Conservation (phyloP, 1,140 invertebrate genomes). For the Cylas formicarius region DNA sequence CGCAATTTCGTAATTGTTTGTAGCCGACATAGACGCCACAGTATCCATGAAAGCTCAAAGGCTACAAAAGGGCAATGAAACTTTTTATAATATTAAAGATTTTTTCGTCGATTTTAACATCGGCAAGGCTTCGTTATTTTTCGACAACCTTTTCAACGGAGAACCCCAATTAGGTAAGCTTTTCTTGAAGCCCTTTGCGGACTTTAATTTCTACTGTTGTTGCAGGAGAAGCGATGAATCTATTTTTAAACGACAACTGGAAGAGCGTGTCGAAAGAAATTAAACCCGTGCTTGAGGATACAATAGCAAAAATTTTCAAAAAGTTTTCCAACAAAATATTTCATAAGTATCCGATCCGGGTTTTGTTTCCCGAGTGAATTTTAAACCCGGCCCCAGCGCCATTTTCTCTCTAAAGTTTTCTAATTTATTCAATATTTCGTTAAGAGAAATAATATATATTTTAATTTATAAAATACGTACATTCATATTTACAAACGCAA, state of each 20-base stretch:
- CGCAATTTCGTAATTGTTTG: slow-evolving; percentile 19
- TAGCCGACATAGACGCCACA: slow-evolving; percentile 57
- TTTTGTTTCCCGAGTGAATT: slow-evolving; percentile 36
- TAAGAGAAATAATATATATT: too few relatives aligned
- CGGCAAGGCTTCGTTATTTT: slow-evolving; percentile 50
- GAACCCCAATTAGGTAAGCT: slow-evolving; percentile 53
- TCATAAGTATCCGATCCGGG: slow-evolving; percentile 38
- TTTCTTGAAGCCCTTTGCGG: neutral
- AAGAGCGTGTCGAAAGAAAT: slow-evolving; percentile 52
- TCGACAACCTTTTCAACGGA: slow-evolving; percentile 64
- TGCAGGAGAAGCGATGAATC: slow-evolving; percentile 51
- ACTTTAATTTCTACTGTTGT: slow-evolving; percentile 12
- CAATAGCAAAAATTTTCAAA: slow-evolving; percentile 47
- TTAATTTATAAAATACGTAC: too few relatives aligned
- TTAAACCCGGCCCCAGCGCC: too few relatives aligned
- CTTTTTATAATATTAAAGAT: slow-evolving; percentile 53
- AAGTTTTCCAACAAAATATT: slow-evolving; percentile 51
- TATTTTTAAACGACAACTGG: slow-evolving; percentile 59
- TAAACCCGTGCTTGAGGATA: slow-evolving; percentile 50
- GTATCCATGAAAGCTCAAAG: slow-evolving; percentile 51
- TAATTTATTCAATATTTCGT: too few relatives aligned
- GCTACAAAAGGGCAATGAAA: slow-evolving; percentile 43
- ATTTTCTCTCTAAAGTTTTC: too few relatives aligned
- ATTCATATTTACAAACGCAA: too few relatives aligned
- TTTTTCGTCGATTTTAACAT: slow-evolving; percentile 57